Evolutionary conservation across 1,140 invertebrate species (phyloP), one percentile per base, ranked within the genome.

Genomic region (Mya arenaria): DNA sequence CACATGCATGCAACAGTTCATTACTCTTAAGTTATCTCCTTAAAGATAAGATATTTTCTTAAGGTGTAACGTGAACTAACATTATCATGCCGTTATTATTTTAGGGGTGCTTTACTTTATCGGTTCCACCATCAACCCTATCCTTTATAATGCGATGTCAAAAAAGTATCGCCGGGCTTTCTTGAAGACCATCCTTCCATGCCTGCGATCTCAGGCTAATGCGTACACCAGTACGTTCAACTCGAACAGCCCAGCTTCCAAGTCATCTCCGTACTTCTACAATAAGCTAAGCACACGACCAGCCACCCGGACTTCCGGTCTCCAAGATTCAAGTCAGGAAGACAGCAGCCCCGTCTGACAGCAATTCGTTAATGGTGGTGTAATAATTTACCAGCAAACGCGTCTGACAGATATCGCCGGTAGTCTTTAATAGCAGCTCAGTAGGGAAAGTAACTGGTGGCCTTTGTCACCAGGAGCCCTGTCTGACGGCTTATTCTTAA

Each of bases 91-190:
- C 1, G n/a, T 63, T 82, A 13, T 63, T 30, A 28, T 85, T 86
- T 39, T 85, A 90, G 89, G 89, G n/a, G 83, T 88, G 17, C 65
- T 89, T 10, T 93, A 95, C 72, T 95, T 93, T 88, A 94, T 95
- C 66, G 95, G 95, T 89, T 94, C 89, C 80, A 94, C 94, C 25
- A 93, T 95, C 73, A 95, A 95, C 85, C 94, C 94, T 10, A 94
- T 95, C 66, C 91, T 95, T 44, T 95, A 95, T 92, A 95, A 94
- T 85, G 91, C 94, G 4, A 92, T 95, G 90, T 94, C 94, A 6
- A 90, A 93, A 77, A 94, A 94, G 83, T 94, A 94, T 85, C 91
- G 94, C 17, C 85, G 93, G 74, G 94, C 94, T 19, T 94, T 94
- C 80, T 86, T 62, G 37, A 60, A 36, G 8, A 63, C 37, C 36